Conservation (phyloP, 2,797 vertebrate genomes). For the Galaxias olidus region DNA sequence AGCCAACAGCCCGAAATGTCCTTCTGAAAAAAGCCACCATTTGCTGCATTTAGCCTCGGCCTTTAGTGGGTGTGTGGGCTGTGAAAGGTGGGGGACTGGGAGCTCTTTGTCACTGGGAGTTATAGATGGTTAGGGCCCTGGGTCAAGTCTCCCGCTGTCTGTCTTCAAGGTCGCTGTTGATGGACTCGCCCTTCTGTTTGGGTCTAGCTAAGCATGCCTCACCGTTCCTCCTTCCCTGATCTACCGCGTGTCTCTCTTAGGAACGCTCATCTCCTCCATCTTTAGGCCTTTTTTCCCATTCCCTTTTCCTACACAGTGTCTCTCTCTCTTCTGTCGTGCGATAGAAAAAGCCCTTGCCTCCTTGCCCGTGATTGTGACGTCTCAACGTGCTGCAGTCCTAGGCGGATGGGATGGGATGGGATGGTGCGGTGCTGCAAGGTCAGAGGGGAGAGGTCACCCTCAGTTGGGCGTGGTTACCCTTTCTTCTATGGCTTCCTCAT, state of each 20-base stretch:
- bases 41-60: background rate
- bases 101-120: constrained; percentile 16
- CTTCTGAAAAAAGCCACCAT: too few relatives aligned
- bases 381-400: constrained; percentile 5
- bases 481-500: constrained; percentile 20
- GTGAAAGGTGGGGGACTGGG: constrained; percentile 14
- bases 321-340: too few relatives aligned
- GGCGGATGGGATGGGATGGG: constrained; percentile 2
- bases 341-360: background rate
- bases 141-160: constrained; percentile 31
- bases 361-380: constrained; percentile 4
- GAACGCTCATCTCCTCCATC: background rate
- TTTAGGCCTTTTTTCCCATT: background rate
- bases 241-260: background rate
- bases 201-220: background rate
- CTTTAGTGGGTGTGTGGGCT: background rate
- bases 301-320: background rate
- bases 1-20: too few relatives aligned
- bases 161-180: constrained; percentile 36
- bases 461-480: constrained; percentile 4
- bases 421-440: constrained; percentile 17
- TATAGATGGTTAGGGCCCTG: constrained; percentile 40
- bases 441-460: constrained; percentile 22
- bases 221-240: background rate
- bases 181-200: background rate